Conservation (phyloP, 1,140 invertebrate genomes). For the Caenorhabditis brenneri region DNA sequence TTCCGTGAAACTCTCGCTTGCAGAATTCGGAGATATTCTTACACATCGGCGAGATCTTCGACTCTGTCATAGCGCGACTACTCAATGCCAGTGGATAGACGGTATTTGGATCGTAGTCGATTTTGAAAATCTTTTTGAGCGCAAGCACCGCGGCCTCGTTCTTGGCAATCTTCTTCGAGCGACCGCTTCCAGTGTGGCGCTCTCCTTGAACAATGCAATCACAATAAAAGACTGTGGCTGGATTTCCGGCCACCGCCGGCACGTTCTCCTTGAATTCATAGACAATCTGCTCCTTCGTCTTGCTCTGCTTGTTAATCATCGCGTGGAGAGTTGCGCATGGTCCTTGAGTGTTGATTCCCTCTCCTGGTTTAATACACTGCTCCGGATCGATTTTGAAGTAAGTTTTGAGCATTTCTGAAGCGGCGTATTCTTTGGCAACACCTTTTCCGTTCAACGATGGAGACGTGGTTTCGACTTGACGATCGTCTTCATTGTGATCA, state of each 20-base stretch:
- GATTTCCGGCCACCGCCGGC: not conserved
- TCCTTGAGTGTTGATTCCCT: not conserved
- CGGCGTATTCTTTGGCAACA: not conserved
- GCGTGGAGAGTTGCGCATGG: not conserved
- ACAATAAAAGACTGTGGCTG: not conserved
- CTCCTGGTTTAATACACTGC: not conserved
- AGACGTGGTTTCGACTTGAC: not conserved
- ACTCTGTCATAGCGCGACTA: not conserved
- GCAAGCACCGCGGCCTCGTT: slow-evolving; percentile 20
- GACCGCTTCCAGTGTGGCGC: not conserved
- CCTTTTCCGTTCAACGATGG: not conserved
- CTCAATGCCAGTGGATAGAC: not conserved
- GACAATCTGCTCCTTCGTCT: not conserved
- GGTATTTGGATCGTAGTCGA: not conserved
- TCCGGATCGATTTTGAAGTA: slow-evolving; percentile 33
- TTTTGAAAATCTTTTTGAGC: not conserved
- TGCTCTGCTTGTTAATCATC: not conserved
- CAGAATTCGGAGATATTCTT: not conserved
- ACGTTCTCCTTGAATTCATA: slow-evolving; percentile 26
- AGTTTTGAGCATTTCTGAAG: not conserved
- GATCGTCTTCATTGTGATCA: not conserved
- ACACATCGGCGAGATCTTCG: not conserved
- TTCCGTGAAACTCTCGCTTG: slow-evolving; percentile 5
- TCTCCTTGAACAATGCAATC: slow-evolving; percentile 13
- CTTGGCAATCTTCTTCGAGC: slow-evolving; percentile 46